Base-by-base conservation (phyloP, 2,797 vertebrate genomes). In the Falco novaeseelandiae region DNA sequence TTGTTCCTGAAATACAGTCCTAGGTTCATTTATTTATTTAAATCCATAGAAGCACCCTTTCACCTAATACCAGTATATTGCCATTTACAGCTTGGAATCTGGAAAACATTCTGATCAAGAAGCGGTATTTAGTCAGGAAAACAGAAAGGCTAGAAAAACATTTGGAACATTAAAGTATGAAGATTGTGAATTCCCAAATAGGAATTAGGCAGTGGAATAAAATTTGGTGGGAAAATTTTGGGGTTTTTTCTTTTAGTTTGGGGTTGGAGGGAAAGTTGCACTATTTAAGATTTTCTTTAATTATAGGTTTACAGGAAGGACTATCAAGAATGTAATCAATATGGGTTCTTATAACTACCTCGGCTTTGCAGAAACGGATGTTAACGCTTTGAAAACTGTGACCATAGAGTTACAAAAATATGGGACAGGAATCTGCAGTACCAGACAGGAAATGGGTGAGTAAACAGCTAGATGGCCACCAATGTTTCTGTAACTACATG, bases 311-410 rank as follows among this genome's bases (percentile, higher is more conserved):
- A 99, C 99, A 30, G 99, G 99, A 95, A 99, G 88, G 97, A 98
- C 97, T 23, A 97, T 99, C 94, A 98, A 98, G 95, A 98, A 99
- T 79, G 99, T 99, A 84, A 99, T 99, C 98, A 99, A 99, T 97
- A 99, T 99, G 99, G 99, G 99, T 91, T 99, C 99, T 54, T 99
- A 99, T 98, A 99, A 99, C 97, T 99, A 99, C 97, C 99, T 99
- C 54, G 99, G 99, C 63, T 99, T 99, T 52, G 99, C 99, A 91
- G 98, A 98, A 97, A 99, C 98, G 61, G 98, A 99, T 3, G 91
- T 97, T 26, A 98, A 99, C 82, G 99, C 98, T 95, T 98, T 99
- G 97, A 98, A 97, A 96, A 99, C 98, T 10, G 98, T 99, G 90
- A 98, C 98, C n/a, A 97, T 98, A 25, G 97, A 96, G 66, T 94